Evolutionary conservation across 2,888 invertebrate species (phyloP), one percentile per base, ranked within the genome.

Genomic region (Acanthosepion esculentum): DNA sequence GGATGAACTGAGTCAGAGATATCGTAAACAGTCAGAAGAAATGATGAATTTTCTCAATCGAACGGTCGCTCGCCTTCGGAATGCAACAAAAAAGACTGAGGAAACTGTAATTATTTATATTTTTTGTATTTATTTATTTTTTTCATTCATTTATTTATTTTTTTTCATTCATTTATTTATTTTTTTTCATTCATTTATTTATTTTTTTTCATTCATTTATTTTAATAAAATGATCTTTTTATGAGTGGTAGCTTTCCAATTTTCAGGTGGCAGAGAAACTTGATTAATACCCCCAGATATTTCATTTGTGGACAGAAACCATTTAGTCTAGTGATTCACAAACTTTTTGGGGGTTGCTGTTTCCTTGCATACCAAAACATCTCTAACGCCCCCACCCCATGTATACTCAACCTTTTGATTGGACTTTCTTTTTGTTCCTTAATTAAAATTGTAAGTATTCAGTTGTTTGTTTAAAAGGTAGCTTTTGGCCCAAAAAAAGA

Each of bases 1-100:
- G 96, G 99, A 99, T 97, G 99, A 99, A 97, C 98, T 99, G 96
- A 99, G 99, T 97, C 98, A 98, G 95, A 98, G 99, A 33, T 99
- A 99, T 98, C 99, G 99, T 97, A 99, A 99, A 96, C 99, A 99
- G 98, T 99, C 99, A 94, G 99, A 99, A 91, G 99, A 99, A 97
- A 98, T 99, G 98, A 99, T 99, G 97, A 98, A 95, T 96, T 98
- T 98, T 8, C 98, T 99, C 96, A 98, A 98, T 96, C 98, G 98
- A 96, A 98, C 98, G 0, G 98, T 99, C 64, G 98, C 98, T 50
- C 98, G 98, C 94, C 98, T 98, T 12, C 97, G 97, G 94, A 97
- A 97, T 94, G 97, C 97, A 7, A 96, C 97, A 7, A 96, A 95
- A 94, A 98, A 98, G 96, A 98, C 98, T 95, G 98, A 98, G 96